These are phyloP conservation scores for Epirrita christyi DNA, from an alignment of 2,888 invertebrate genomes.

Conservation along the genomic window DNA sequence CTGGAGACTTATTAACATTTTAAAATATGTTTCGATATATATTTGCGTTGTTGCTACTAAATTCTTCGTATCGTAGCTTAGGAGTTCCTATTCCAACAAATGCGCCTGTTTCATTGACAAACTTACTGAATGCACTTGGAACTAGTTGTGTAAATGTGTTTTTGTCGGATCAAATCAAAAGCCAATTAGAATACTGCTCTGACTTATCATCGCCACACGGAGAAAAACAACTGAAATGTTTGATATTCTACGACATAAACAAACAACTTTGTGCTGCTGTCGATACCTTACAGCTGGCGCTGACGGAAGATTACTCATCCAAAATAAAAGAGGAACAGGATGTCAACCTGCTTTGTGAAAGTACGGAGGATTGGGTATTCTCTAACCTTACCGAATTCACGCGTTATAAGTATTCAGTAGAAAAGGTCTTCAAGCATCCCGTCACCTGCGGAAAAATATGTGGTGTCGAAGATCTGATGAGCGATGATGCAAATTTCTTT, in stretches of 20 bases:
- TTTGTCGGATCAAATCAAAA: slow-evolving; percentile 54
- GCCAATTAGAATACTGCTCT: slow-evolving; percentile 54
- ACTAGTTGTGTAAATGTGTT: slow-evolving; percentile 59
- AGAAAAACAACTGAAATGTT: slow-evolving; percentile 60
- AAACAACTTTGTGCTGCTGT: slow-evolving; percentile 61
- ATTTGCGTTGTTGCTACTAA: slow-evolving; percentile 59
- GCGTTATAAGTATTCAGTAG: slow-evolving; percentile 48
- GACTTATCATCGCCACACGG: slow-evolving; percentile 46
- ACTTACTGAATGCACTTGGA: slow-evolving; percentile 48
- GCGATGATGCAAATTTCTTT: slow-evolving; percentile 60
- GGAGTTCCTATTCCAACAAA: slow-evolving; percentile 53
- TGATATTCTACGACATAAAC: slow-evolving; percentile 74
- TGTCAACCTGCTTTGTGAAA: slow-evolving; percentile 53
- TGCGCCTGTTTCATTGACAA: slow-evolving; percentile 38
- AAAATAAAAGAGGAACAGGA: slow-evolving; percentile 54
- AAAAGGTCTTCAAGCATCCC: slow-evolving; percentile 49
- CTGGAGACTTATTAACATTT: background rate
- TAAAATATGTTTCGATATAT: slow-evolving; percentile 59
- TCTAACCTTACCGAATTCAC: slow-evolving; percentile 47
- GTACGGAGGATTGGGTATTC: slow-evolving; percentile 60
- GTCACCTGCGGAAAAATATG: slow-evolving; percentile 63
- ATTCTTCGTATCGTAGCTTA: slow-evolving; percentile 59
- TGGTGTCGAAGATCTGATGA: slow-evolving; percentile 50
- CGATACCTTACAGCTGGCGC: slow-evolving; percentile 42
- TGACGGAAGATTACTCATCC: slow-evolving; percentile 48